These are phyloP conservation scores for Siphamia tubifer DNA, from an alignment of 2,113 vertebrate genomes.

Conservation along the genomic window DNA sequence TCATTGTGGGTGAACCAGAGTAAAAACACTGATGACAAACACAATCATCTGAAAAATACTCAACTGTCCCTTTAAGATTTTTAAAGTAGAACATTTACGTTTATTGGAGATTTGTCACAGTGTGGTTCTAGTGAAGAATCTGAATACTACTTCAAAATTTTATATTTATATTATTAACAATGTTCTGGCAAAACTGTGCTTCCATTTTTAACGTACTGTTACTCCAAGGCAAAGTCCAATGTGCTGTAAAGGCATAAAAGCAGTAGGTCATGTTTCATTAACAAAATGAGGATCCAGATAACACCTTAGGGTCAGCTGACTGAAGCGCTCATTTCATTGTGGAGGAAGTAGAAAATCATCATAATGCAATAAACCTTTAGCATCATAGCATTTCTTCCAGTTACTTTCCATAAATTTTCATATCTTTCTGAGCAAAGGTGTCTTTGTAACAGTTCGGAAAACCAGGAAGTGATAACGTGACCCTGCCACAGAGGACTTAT, in stretches of 20 bases:
- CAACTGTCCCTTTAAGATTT: too few species aligned
- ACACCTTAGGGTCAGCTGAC: constrained; percentile 9
- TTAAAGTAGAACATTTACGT: too few species aligned
- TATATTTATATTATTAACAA: too few species aligned
- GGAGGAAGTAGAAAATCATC: not conserved
- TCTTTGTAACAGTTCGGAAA: constrained; percentile 16
- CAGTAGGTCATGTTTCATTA: not conserved
- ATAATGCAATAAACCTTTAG: constrained; percentile 3
- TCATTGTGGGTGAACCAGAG: too few species aligned
- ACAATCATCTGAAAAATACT: too few species aligned
- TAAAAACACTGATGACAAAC: too few species aligned
- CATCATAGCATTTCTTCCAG: not conserved
- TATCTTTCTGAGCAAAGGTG: constrained; percentile 73
- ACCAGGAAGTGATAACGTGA: constrained; percentile 45
- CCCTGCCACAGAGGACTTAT: constrained; percentile 3
- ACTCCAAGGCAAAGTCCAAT: not conserved
- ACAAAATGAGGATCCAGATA: not conserved
- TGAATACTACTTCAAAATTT: too few species aligned
- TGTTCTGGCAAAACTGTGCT: not conserved
- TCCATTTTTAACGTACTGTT: not conserved
- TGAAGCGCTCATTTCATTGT: not conserved
- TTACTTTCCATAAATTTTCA: constrained; percentile 42
- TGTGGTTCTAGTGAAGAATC: too few species aligned
- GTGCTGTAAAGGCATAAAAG: not conserved
- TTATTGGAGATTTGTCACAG: too few species aligned